Percentiles rank a stretch among this genome's conserved stretches.
Conservation (phyloP, 2,113 vertebrate genomes). For the Catharus fuscescens region DNA sequence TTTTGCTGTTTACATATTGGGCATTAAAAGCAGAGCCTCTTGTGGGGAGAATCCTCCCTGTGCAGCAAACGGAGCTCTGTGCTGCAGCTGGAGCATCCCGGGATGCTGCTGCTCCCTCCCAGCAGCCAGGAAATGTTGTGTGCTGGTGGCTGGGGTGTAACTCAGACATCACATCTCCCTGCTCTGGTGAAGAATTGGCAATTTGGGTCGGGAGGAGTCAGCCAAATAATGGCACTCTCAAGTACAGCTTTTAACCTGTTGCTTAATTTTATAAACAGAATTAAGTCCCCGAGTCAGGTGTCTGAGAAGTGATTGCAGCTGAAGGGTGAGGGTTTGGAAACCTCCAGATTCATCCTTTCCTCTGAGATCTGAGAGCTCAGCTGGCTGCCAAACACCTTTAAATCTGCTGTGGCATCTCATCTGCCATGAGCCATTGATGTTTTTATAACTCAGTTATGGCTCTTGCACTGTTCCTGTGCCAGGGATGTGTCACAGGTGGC, state of each 20-base stretch:
- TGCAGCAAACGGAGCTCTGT: neutral
- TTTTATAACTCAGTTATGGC: accelerated
- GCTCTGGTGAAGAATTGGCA: neutral
- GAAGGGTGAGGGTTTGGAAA: neutral
- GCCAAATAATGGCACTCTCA: neutral
- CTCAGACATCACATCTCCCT: neutral
- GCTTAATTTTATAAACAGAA: neutral
- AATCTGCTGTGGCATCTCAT: neutral
- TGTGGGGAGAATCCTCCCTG: neutral
- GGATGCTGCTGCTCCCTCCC: neutral
- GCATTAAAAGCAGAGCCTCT: neutral
- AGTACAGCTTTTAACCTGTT: neutral
- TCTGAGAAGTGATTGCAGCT: neutral
- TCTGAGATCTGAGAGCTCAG: neutral
- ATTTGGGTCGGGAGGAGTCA: neutral
- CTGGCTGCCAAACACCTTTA: neutral
- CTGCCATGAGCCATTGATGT: neutral
- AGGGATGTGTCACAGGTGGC: neutral
- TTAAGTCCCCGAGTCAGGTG: neutral
- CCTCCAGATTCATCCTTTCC: neutral
- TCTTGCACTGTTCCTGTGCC: neutral
- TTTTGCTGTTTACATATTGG: neutral
- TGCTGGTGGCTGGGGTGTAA: neutral
- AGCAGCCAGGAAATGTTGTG: neutral
- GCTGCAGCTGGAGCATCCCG: neutral